A percentile compares a stretch with the other conserved stretches of the same genome.
These are phyloP conservation scores for Heteropelma amictum DNA, from an alignment of 2,888 invertebrate species.

Conservation along the genomic window DNA sequence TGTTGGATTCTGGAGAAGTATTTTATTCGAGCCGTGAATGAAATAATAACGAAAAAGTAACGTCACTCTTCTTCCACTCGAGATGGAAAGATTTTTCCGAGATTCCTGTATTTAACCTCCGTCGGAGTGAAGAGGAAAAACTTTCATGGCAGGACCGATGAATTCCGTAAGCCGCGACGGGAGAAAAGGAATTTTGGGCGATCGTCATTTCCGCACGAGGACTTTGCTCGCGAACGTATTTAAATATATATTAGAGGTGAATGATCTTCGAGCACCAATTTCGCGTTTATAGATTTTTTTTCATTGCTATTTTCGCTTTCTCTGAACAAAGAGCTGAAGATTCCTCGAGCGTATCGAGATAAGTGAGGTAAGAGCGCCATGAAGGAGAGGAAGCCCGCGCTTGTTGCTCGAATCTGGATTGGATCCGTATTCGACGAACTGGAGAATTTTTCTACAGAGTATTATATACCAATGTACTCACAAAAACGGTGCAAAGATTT, in stretches of 20 bases:
- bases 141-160: too few species aligned
- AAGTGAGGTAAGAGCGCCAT: conserved; percentile 3
- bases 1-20: conserved; percentile 16
- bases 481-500: conserved; percentile 21
- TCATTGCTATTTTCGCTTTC: not conserved
- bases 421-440: conserved; percentile 21
- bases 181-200: too few species aligned
- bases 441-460: not conserved
- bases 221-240: too few species aligned
- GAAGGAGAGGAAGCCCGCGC: not conserved
- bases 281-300: not conserved
- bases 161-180: too few species aligned
- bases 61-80: too few species aligned
- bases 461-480: not conserved
- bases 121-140: too few species aligned
- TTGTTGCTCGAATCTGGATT: conserved; percentile 16
- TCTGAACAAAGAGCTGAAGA: conserved; percentile 19
- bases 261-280: not conserved
- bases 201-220: too few species aligned
- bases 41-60: too few species aligned
- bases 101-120: too few species aligned
- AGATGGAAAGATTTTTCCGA: too few species aligned
- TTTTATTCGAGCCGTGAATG: conserved; percentile 1
- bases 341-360: conserved; percentile 19
- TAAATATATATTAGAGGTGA: too few species aligned